Conservation (phyloP, 2,797 vertebrate species). For the Phaenicophaeus curvirostris region DNA sequence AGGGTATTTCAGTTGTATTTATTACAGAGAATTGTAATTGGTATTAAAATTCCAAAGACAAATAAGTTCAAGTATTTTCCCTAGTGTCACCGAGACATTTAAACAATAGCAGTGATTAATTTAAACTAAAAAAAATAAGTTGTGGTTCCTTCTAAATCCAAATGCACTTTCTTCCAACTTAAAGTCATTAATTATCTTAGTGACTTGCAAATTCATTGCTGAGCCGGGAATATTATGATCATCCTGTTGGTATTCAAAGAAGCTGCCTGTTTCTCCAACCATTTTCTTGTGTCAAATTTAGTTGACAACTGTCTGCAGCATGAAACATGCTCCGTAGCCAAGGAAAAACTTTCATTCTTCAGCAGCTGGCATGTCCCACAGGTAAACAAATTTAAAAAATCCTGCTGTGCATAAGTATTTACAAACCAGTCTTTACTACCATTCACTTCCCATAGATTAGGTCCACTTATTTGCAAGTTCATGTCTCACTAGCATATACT, state of each 20-base stretch:
- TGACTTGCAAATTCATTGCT: not conserved
- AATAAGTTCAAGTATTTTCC: constrained; percentile 34
- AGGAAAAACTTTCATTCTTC: not conserved
- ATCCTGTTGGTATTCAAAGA: not conserved
- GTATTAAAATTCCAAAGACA: constrained; percentile 30
- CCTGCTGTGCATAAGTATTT: not conserved
- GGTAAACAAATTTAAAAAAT: not conserved
- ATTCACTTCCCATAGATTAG: not conserved
- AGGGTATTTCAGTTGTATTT: not conserved
- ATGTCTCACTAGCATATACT: not conserved
- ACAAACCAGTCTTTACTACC: not conserved
- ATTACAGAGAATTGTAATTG: not conserved
- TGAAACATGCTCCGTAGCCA: not conserved
- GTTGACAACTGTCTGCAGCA: not conserved
- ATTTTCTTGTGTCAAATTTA: not conserved
- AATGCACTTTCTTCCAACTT: constrained; percentile 7
- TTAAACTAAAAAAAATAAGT: constrained; percentile 40
- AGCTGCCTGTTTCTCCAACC: not conserved
- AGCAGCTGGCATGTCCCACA: not conserved
- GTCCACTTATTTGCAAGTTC: not conserved
- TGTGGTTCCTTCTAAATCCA: not conserved
- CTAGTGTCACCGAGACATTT: constrained; percentile 38
- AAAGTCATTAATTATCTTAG: not conserved
- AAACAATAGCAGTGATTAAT: constrained; percentile 44
- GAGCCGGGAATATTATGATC: not conserved